These are phyloP conservation scores for Whitmania pigra DNA, from an alignment of 1,140 invertebrate species.

Conservation along the genomic window DNA sequence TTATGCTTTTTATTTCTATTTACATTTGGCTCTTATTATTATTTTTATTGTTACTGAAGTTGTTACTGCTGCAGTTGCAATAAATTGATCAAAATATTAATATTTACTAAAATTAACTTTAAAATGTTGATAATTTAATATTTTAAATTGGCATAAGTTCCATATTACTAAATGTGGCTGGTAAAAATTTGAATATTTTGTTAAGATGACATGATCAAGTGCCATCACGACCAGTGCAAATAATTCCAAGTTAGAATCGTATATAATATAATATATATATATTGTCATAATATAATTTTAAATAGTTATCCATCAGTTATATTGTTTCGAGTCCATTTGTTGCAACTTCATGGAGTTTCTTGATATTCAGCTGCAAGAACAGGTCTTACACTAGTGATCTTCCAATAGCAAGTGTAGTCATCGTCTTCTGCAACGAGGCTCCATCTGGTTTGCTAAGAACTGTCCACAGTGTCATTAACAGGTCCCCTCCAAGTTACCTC, in stretches of 20 bases:
- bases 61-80: background rate
- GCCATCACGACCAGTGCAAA: too few species aligned
- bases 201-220: too few species aligned
- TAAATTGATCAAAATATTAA: background rate
- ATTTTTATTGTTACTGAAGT: background rate
- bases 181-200: too few species aligned
- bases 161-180: too few species aligned
- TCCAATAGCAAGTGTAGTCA: slow-evolving; percentile 48
- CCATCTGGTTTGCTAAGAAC: slow-evolving; percentile 69
- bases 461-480: slow-evolving; percentile 71
- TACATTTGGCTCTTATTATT: background rate
- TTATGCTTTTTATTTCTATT: too few species aligned
- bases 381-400: slow-evolving; percentile 15
- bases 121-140: background rate
- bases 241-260: too few species aligned
- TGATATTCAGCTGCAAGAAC: slow-evolving; percentile 10
- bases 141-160: too few species aligned
- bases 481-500: slow-evolving; percentile 62
- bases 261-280: too few species aligned
- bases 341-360: too few species aligned
- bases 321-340: too few species aligned
- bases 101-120: background rate
- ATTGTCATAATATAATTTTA: too few species aligned
- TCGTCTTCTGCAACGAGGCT: slow-evolving; percentile 81
- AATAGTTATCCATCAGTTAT: too few species aligned